A percentile compares a stretch with the other conserved stretches of the same genome.
phyloP scores from a whole-genome alignment of 53 echinoderm and acorn worm genomes.

The Astropecten irregularis region DNA sequence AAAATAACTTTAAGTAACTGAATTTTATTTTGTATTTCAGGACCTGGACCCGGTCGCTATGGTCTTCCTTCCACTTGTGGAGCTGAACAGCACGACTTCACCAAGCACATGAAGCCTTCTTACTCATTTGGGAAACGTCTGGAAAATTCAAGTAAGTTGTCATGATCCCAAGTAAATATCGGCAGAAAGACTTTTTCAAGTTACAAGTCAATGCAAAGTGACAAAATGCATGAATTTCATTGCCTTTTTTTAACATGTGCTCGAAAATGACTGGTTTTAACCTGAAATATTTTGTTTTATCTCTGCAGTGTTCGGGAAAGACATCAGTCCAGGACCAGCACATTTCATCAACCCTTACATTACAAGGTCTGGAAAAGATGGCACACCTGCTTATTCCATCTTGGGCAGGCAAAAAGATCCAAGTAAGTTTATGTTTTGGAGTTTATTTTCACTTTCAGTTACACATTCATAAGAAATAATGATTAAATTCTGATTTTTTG shows the following conservation, averaged over 20 bases:
- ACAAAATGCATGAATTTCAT: neutral
- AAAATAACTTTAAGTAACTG: no score
- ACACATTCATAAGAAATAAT: no score
- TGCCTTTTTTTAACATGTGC: neutral
- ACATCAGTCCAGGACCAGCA: slow-evolving; percentile 93
- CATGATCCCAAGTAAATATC: no score
- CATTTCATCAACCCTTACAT: slow-evolving; percentile 75
- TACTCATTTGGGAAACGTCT: slow-evolving; percentile 89
- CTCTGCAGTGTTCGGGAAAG: slow-evolving; percentile 89
- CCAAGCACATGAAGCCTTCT: slow-evolving; percentile 97
- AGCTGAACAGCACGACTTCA: slow-evolving; percentile 77
- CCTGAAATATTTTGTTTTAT: no score
- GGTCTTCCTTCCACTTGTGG: slow-evolving; percentile 90
- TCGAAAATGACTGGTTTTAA: no score
- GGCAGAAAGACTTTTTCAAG: no score
- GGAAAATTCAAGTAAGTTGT: slow-evolving; percentile 89
- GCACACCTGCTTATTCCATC: slow-evolving; percentile 93
- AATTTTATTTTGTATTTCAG: no score
- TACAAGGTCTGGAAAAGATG: slow-evolving; percentile 85
- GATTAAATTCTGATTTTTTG: no score
- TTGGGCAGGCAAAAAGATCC: slow-evolving; percentile 96
- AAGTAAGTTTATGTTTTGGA: slow-evolving; percentile 68
- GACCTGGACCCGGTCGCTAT: slow-evolving; percentile 97
- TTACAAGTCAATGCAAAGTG: no score
- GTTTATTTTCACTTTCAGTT: no score